These are phyloP conservation scores for Cordilura impudica DNA, from an alignment of 2,888 invertebrate genomes.

Conservation along the genomic window DNA sequence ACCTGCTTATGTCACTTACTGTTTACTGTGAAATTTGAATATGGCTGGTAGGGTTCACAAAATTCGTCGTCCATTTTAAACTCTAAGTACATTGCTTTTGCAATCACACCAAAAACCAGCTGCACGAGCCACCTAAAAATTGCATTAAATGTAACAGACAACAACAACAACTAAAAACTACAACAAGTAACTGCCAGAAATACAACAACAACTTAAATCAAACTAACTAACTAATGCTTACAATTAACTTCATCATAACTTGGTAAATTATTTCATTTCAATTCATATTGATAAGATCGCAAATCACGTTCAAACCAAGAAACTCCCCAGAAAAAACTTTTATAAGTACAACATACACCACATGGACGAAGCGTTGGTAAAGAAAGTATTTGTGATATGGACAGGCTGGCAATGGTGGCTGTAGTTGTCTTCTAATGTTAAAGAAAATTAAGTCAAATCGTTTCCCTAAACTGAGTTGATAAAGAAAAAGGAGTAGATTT, in stretches of 20 bases:
- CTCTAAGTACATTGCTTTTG: conserved; percentile 35
- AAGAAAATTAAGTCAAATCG: conserved; percentile 75
- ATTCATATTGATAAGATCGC: conserved; percentile 75
- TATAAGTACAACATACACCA: conserved; percentile 1
- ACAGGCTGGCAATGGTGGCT: not conserved
- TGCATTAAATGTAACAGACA: conserved; percentile 47
- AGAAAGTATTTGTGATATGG: conserved; percentile 39
- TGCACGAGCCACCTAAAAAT: conserved; percentile 7
- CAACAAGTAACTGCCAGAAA: not conserved
- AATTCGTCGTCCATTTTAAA: conserved; percentile 14
- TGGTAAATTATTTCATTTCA: conserved; percentile 76
- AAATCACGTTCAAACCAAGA: conserved; percentile 70
- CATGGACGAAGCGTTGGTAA: not conserved
- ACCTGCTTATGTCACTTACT: too few relatives aligned
- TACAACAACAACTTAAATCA: not conserved
- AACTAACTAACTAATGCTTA: conserved; percentile 61
- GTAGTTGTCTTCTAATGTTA: conserved; percentile 57
- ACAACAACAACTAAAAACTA: conserved; percentile 15
- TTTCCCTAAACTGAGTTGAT: conserved; percentile 66
- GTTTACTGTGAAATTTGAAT: too few relatives aligned
- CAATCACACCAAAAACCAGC: conserved; percentile 42
- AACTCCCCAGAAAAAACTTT: conserved; percentile 31
- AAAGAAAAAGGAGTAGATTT: conserved; percentile 59
- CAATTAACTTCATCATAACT: conserved; percentile 72
- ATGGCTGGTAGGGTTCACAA: not conserved